Base-by-base conservation (phyloP, 1,140 invertebrate genomes). In the Brachionus rubens region DNA sequence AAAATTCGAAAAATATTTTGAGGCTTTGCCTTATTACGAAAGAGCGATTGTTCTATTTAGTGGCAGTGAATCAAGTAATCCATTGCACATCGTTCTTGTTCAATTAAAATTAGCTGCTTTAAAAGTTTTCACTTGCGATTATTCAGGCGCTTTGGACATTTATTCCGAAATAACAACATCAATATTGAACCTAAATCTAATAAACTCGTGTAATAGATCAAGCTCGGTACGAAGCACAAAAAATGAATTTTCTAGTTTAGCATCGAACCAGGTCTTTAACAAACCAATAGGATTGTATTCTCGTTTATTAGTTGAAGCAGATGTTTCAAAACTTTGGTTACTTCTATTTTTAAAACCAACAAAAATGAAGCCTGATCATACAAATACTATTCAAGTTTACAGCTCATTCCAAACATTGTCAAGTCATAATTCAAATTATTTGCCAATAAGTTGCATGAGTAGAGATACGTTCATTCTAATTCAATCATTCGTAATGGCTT, bases 1-100 rank as follows among this genome's bases (percentile, higher is more conserved):
- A 21, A 72, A 72, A 54, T 72, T 33, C 10, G 68, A 54, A 36
- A 72, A 72, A 48, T 54, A 72, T 40, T 72, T 72, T 26, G 68
- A 72, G 41, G 41, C 68, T 47, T 28, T 72, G 24, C 46, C 68
- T 3, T 72, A 50, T 41, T 72, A 72, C 41, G 50, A 54, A 10
- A 19, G 68, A 0, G 68, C 68, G 33, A 54, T 72, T 36, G 26
- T 16, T 12, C 50, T 72, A 21, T 50, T 48, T 14, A 14, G 12
- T 10, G 41, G 36, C 33, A 12, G 46, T 24, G 68, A 72, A 26
- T 33, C 43, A 12, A 72, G 19, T 10, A 16, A 72, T 12, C 36
- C 28, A 54, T 21, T 72, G 6, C 46, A 72, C 10, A 28, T 41
- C 3, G 3, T 36, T 36, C 30, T 72, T 19, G 26, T 54, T 40